phyloP scores from a whole-genome alignment of 2,888 invertebrate genomes.

The Therioaphis trifolii region DNA sequence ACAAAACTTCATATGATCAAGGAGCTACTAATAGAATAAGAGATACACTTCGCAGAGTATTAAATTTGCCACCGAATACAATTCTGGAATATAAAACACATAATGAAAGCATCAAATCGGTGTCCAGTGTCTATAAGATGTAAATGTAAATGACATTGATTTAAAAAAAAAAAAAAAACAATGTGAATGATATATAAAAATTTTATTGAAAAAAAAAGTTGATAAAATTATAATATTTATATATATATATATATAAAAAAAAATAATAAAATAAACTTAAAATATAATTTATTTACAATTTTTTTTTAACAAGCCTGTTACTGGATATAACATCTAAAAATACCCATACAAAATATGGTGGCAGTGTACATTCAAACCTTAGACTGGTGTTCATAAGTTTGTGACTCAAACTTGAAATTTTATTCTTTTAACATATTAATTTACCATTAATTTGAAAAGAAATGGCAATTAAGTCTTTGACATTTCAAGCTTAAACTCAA shows the following conservation, averaged over 20 bases:
- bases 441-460: neutral
- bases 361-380: neutral
- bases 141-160: slow-evolving; percentile 46
- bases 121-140: slow-evolving; percentile 56
- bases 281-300: slow-evolving; percentile 46
- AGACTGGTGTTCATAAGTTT: neutral
- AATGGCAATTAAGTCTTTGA: neutral
- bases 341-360: neutral
- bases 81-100: slow-evolving; percentile 94
- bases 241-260: too few species aligned
- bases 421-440: slow-evolving; percentile 25
- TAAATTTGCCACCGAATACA: slow-evolving; percentile 92
- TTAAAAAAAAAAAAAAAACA: neutral
- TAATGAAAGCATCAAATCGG: slow-evolving; percentile 69
- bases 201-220: slow-evolving; percentile 37
- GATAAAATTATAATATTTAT: slow-evolving; percentile 51
- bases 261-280: slow-evolving; percentile 24
- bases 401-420: slow-evolving; percentile 1
- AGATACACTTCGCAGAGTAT: slow-evolving; percentile 92
- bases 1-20: slow-evolving; percentile 91
- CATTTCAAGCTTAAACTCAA: neutral
- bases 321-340: neutral
- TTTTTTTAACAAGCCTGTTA: slow-evolving; percentile 16
- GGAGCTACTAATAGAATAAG: slow-evolving; percentile 90
- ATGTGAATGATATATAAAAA: slow-evolving; percentile 39